Base-by-base conservation (phyloP, 1,140 invertebrate species). In the Caerostris darwini region DNA sequence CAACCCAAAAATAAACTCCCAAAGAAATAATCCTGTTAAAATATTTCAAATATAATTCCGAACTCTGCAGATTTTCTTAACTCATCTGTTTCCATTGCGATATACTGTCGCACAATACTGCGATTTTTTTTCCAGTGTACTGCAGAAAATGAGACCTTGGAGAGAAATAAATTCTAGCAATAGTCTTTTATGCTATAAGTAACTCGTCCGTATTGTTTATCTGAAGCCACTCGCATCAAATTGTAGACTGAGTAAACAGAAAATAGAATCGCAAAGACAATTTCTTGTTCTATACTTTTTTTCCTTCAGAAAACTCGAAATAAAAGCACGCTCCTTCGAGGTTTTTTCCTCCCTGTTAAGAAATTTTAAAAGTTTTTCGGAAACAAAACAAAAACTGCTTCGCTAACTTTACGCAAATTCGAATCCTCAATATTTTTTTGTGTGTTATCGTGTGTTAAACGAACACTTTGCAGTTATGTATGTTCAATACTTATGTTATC, bases 81-180 rank as follows among this genome's bases (percentile, higher is more conserved):
- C 10, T 53, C 34, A 10, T 77, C 34, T 8, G 34, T 53, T 77
- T 53, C 69, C 10, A 12, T 34, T 77, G 34, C 5, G 7, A 77
- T 8, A 3, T 50, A 7, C 69, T 77, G 14, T 34, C 34, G 7
- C 50, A 10, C 50, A 4, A 10, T 77, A 19, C 3, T 34, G 34
- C 12, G 19, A 50, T 12, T 77, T 77, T 77, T 77, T 34, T 19
- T 10, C 50, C 34, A 34, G 7, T 50, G 12, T 77, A 34, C 34
- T 12, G 8, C 7, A 77, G 34, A 34, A 77, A 77, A 77, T 34
- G 19, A 8, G 34, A 77, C 69, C 69, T 77, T 77, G 19, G 69
- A 77, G 69, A 53, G 69, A 50, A 77, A 77, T 77, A 77, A 77
- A 77, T 77, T 77, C 69, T 77, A 50, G 34, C 10, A 77, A 12